phyloP scores from a whole-genome alignment of 2,797 vertebrate genomes.

The Sebastolobus alascanus region DNA sequence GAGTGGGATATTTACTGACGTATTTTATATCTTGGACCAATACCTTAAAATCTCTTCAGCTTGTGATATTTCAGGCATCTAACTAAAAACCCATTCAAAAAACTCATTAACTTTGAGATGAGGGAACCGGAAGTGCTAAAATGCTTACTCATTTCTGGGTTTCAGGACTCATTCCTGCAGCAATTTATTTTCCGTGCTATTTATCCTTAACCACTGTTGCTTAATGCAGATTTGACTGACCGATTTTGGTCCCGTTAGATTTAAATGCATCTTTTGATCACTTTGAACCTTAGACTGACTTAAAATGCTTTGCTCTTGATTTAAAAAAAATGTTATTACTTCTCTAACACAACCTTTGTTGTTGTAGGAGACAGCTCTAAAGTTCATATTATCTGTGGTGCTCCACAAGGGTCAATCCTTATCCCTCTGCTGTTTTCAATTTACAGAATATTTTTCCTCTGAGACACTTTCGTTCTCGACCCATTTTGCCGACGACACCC shows the following conservation, averaged over 20 bases:
- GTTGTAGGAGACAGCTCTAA: neutral
- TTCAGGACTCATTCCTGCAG: too few species aligned
- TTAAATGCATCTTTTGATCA: neutral
- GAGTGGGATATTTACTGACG: fast-evolving
- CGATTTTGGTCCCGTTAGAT: neutral
- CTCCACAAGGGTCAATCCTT: slow-evolving; percentile 12
- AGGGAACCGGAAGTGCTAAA: too few species aligned
- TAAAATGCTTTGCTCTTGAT: slow-evolving; percentile 1
- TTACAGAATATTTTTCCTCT: neutral
- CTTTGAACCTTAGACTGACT: neutral
- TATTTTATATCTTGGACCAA: too few species aligned
- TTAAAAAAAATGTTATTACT: neutral
- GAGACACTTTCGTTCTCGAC: neutral
- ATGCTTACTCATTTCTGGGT: too few species aligned
- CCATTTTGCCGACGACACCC: neutral
- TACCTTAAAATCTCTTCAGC: too few species aligned
- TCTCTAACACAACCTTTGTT: neutral
- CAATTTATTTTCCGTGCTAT: neutral
- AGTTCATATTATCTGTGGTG: neutral
- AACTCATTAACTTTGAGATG: too few species aligned
- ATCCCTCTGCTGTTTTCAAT: neutral
- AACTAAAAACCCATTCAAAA: too few species aligned
- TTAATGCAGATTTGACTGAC: neutral
- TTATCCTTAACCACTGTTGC: neutral
- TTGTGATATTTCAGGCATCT: too few species aligned